Base-by-base conservation (phyloP, 2,888 invertebrate species). In the Acronicta leporina region DNA sequence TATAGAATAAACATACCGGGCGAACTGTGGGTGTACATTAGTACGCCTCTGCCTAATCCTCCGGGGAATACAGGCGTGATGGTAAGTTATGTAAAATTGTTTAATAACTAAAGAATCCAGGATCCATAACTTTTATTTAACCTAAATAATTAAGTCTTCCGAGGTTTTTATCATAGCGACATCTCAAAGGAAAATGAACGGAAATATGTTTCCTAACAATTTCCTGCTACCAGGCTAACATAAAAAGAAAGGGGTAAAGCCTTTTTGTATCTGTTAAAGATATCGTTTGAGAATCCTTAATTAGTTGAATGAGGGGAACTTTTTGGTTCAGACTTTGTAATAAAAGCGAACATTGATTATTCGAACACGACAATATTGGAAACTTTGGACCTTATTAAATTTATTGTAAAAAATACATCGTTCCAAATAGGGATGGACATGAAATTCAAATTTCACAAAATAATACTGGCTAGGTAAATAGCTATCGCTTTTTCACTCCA, bases 131-230 rank as follows among this genome's bases (percentile, higher is more conserved):
- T 69, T 50, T 69, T 63, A 62, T 72, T 63, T 49, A 53, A 56
- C 46, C 48, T 43, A 68, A n/a, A 66, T 71, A 67, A 68, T 62
- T 63, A 46, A 38, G 38, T 49, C 48, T 40, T 41, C 10, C 5
- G 20, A 49, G 38, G 20, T 38, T 35, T 42, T 55, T 65, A 69
- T 62, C 58, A 40, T 33, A 44, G 16, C 10, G 33, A 50, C 42
- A 58, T 53, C 58, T 61, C 71, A 73, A 69, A 75, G 73, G 57
- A 66, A 73, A 77, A 68, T 63, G 63, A 66, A 67, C 51, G 75
- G 78, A 77, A 78, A 73, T 74, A 63, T 67, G 68, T 67, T 71
- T 63, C 68, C 55, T 73, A 73, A 75, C 47, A 66, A 78, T 68
- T 73, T 78, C 73, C 76, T 51, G 48, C 42, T 66, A 69, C 65